Conservation (phyloP, 2,113 vertebrate genomes). For the Dasyurus viverrinus region DNA sequence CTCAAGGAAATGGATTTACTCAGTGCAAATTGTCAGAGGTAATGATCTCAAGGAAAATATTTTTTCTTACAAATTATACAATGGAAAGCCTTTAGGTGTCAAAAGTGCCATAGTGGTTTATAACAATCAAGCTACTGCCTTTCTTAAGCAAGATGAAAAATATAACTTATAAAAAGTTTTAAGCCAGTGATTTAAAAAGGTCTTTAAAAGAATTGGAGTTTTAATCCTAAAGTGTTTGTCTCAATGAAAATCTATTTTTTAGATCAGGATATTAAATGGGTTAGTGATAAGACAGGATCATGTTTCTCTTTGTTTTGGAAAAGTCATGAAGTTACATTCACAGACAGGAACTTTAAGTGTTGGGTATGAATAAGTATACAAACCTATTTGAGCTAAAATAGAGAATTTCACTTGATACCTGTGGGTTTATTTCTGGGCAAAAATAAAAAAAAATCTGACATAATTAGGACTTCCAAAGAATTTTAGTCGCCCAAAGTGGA, state of each 20-base stretch:
- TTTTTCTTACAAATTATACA: conserved; percentile 41
- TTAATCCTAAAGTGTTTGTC: not conserved
- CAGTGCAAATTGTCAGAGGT: not conserved
- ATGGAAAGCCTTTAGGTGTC: conserved; percentile 7
- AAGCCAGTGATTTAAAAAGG: not conserved
- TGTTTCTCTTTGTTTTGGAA: not conserved
- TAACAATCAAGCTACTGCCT: not conserved
- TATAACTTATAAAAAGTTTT: not conserved
- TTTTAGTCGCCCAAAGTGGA: not conserved
- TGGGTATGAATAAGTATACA: not conserved
- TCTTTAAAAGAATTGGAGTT: not conserved
- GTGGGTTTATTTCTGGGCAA: not conserved
- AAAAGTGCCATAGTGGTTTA: not conserved
- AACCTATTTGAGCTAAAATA: not conserved
- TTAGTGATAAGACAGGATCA: not conserved
- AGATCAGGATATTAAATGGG: conserved; percentile 32
- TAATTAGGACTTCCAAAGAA: not conserved
- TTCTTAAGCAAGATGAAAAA: conserved; percentile 22
- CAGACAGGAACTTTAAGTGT: not conserved
- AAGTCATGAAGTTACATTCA: not conserved
- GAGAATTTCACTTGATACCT: not conserved
- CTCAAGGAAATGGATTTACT: conserved; percentile 2
- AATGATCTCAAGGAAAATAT: conserved; percentile 2
- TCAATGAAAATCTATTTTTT: not conserved
- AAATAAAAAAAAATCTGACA: not conserved